Evolutionary conservation across 2,888 invertebrate genomes (phyloP).

Genomic region (Choristoneura rosaceana): DNA sequence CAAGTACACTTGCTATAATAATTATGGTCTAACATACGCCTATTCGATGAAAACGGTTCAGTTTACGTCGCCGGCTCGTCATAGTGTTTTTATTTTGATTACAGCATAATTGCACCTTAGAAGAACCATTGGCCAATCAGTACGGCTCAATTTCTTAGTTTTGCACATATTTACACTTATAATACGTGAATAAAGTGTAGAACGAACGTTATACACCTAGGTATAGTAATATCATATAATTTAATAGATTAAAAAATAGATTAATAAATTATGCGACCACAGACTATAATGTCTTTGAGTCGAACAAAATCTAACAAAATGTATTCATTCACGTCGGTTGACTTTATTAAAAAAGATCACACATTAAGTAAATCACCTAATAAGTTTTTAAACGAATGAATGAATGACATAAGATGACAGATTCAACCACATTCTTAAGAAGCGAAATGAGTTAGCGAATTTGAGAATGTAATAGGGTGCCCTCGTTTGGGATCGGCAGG

Average conservation of each 20-base stretch:
- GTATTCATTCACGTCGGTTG: not conserved
- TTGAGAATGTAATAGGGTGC: conserved; percentile 60
- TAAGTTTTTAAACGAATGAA: conserved; percentile 43
- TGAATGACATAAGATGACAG: conserved; percentile 43
- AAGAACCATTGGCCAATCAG: too few species aligned
- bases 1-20: too few species aligned
- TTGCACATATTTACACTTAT: too few species aligned
- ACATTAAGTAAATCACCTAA: conserved; percentile 40
- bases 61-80: too few species aligned
- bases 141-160: too few species aligned
- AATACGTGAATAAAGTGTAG: too few species aligned
- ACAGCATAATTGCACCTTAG: too few species aligned
- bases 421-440: conserved; percentile 52
- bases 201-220: too few species aligned
- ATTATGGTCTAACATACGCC: too few species aligned
- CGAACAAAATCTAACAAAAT: not conserved
- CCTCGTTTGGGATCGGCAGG: conserved; percentile 59
- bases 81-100: too few species aligned
- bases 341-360: not conserved
- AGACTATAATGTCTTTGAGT: not conserved
- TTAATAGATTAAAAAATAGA: not conserved
- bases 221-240: not conserved
- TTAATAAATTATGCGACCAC: not conserved
- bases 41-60: too few species aligned
- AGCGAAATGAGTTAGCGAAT: conserved; percentile 62